Percentiles rank a stretch among this genome's conserved stretches.
Conservation (phyloP, 1,140 invertebrate species). For the Leptinotarsa defecta region DNA sequence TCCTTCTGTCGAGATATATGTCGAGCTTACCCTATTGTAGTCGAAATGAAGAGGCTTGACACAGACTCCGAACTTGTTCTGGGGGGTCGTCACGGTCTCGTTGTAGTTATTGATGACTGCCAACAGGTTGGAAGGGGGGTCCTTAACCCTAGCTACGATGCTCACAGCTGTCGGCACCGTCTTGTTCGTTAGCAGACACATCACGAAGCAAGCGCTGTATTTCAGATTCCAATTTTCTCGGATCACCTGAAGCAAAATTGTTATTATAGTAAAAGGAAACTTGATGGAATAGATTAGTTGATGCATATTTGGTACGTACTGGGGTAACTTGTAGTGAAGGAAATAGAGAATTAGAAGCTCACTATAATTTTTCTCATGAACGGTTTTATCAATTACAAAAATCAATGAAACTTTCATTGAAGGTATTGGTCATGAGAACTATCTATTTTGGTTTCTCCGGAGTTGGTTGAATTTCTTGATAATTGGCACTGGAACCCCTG, state of each 20-base stretch:
- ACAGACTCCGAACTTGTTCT: conserved; percentile 80
- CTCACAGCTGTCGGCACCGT: conserved; percentile 71
- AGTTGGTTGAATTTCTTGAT: too few species aligned
- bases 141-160: conserved; percentile 64
- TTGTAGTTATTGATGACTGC: conserved; percentile 61
- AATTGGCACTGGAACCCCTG: too few species aligned
- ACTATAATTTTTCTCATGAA: too few species aligned
- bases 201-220: conserved; percentile 88
- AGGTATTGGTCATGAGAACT: too few species aligned
- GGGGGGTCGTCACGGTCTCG: conserved; percentile 46
- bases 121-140: conserved; percentile 67
- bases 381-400: too few species aligned
- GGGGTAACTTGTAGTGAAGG: too few species aligned
- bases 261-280: too few species aligned
- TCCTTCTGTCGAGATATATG: background rate
- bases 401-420: too few species aligned
- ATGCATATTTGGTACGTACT: too few species aligned
- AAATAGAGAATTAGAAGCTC: too few species aligned
- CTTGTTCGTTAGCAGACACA: conserved; percentile 72
- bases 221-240: conserved; percentile 93
- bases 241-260: conserved; percentile 65
- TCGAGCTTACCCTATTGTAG: conserved; percentile 71
- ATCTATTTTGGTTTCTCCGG: too few species aligned
- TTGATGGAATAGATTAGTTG: too few species aligned
- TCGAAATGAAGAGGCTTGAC: conserved; percentile 92